Percentiles rank a stretch among this genome's conserved stretches.
phyloP scores from a whole-genome alignment of 2,113 vertebrate genomes.

The rat (Rattus norvegicus) region GRCr8 NC_086020.1:111396001-111396500 shows the following conservation, averaged over 20 bases:
- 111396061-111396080: background rate
- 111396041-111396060: background rate
- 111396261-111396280: constrained; percentile 37
- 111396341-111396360: background rate
- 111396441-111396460: background rate
- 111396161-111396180: background rate
- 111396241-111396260: background rate
- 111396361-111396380: constrained; percentile 19
- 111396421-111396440: background rate
- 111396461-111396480: background rate
- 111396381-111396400: background rate
- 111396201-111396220: constrained; percentile 9
- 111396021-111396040: background rate
- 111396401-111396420: background rate
- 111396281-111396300: background rate
- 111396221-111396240: background rate
- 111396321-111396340: constrained; percentile 27
- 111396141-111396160: background rate
- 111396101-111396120: background rate
- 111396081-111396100: background rate
- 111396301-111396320: constrained; percentile 31
- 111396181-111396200: background rate
- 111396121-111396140: background rate
- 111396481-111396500: constrained; percentile 21
- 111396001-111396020: background rate